Conservation (phyloP, 2,113 vertebrate genomes). For the Anoplopoma fimbria region DNA sequence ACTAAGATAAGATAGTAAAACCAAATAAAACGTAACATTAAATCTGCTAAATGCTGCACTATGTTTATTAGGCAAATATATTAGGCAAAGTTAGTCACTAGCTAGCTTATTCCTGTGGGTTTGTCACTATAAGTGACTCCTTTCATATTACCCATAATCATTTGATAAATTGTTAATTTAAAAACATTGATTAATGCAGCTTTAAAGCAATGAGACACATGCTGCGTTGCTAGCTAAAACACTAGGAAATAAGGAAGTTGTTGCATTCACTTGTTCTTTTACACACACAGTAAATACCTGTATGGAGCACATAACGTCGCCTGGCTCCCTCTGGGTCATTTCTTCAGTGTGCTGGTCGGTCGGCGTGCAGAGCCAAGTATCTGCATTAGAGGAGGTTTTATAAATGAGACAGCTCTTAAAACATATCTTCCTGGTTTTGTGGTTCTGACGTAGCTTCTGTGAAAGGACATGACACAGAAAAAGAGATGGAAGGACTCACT, state of each 20-base stretch:
- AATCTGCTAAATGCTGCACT: neutral
- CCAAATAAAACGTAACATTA: too few relatives aligned
- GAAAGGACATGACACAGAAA: neutral
- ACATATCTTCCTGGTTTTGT: neutral
- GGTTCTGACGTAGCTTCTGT: neutral
- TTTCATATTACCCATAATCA: neutral
- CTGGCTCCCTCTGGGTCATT: constrained; percentile 56
- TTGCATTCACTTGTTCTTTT: neutral
- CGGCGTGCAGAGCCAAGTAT: constrained; percentile 74
- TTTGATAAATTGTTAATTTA: neutral
- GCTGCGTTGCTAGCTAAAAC: neutral
- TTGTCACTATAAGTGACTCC: too few relatives aligned
- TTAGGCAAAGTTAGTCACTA: neutral
- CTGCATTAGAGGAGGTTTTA: constrained; percentile 49
- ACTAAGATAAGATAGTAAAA: too few relatives aligned
- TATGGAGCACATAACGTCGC: constrained; percentile 78
- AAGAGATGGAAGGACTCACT: constrained; percentile 64
- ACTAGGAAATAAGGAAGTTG: constrained; percentile 6
- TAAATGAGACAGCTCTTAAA: neutral
- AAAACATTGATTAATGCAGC: neutral
- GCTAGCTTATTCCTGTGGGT: neutral
- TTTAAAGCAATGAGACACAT: neutral
- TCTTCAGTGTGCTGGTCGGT: constrained; percentile 53
- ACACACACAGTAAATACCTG: constrained; percentile 52
- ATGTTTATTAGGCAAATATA: too few relatives aligned